Conservation (phyloP, 2,888 invertebrate species). For the Acronicta psi region DNA sequence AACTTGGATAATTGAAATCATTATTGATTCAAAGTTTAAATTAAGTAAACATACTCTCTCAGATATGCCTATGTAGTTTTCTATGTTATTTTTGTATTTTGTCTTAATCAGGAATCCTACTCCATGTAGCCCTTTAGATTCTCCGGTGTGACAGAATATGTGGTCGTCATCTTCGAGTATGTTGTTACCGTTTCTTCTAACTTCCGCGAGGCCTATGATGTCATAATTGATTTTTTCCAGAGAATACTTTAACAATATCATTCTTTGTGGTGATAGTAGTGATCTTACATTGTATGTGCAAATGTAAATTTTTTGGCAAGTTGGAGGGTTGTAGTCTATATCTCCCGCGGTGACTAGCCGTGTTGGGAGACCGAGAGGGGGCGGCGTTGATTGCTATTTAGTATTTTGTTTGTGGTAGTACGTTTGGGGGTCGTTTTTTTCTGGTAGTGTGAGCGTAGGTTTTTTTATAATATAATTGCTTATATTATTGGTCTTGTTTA, state of each 20-base stretch:
- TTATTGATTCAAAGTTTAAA: neutral
- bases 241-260: neutral
- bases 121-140: neutral
- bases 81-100: neutral
- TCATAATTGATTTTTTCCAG: conserved; percentile 4
- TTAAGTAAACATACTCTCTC: neutral
- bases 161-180: neutral
- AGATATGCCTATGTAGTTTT: neutral
- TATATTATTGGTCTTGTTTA: too few species aligned
- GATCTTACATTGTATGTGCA: conserved; percentile 1
- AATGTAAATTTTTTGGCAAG: neutral
- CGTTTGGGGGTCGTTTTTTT: neutral
- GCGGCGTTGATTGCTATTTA: neutral
- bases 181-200: neutral
- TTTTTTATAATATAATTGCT: neutral
- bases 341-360: conserved; percentile 3
- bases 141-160: neutral
- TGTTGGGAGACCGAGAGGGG: neutral
- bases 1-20: neutral
- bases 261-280: neutral
- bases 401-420: neutral
- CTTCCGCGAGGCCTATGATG: neutral
- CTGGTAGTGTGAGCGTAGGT: neutral
- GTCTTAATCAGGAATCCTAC: neutral
- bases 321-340: conserved; percentile 1